Conservation (phyloP, 2,888 invertebrate genomes). For the Perizoma flavofasciatum region DNA sequence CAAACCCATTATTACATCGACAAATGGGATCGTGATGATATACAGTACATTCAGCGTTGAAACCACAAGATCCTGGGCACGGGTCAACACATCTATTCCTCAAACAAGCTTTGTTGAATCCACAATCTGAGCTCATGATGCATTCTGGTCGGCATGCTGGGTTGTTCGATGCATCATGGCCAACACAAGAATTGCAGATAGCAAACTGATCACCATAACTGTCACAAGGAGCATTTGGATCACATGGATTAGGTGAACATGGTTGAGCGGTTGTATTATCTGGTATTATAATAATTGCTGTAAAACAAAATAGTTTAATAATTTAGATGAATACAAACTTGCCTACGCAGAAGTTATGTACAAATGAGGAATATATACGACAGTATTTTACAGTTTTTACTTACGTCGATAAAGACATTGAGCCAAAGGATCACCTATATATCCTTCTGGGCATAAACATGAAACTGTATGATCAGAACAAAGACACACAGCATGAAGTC, state of each 20-base stretch:
- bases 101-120: conserved; percentile 90
- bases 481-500: conserved; percentile 90
- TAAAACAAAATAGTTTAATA: conserved; percentile 4
- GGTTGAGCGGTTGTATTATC: conserved; percentile 87
- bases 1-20: conserved; percentile 86
- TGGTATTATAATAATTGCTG: conserved; percentile 79
- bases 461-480: conserved; percentile 93
- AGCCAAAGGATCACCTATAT: conserved; percentile 91
- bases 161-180: conserved; percentile 86
- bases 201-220: conserved; percentile 90
- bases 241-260: conserved; percentile 91
- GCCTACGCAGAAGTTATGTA: too few species aligned
- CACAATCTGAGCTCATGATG: conserved; percentile 90
- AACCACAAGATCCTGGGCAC: conserved; percentile 91
- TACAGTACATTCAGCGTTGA: conserved; percentile 88
- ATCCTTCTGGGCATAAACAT: conserved; percentile 90
- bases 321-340: not conserved
- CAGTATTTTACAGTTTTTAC: conserved; percentile 29
- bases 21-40: conserved; percentile 90
- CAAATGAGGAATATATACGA: too few species aligned
- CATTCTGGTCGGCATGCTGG: conserved; percentile 93
- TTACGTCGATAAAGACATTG: conserved; percentile 86
- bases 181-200: conserved; percentile 90
- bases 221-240: conserved; percentile 86
- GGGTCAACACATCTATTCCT: conserved; percentile 90